A percentile compares a stretch with the other conserved stretches of the same genome.
phyloP scores from a whole-genome alignment of 2,888 invertebrate species.

The Torymus auratus region DNA sequence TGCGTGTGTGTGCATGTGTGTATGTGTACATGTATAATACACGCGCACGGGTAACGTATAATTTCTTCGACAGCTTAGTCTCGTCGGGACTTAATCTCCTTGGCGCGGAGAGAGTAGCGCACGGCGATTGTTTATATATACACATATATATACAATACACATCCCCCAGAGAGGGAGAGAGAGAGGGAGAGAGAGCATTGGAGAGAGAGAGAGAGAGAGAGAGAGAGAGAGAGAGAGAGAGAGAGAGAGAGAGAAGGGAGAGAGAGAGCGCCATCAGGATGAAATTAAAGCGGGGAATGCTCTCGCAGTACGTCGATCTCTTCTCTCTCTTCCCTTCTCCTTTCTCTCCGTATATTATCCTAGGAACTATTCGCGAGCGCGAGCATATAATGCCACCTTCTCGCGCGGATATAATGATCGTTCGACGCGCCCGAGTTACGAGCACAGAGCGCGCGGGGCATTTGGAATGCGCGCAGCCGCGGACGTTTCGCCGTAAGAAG shows the following conservation, averaged over 20 bases:
- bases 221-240: slow-evolving; percentile 13
- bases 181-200: slow-evolving; percentile 44
- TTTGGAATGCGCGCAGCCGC: slow-evolving; percentile 38
- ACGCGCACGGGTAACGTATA: slow-evolving; percentile 27
- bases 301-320: slow-evolving; percentile 28
- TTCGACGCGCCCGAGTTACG: slow-evolving; percentile 56
- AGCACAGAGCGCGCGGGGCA: slow-evolving; percentile 24
- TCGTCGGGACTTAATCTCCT: slow-evolving; percentile 12
- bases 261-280: slow-evolving; percentile 57
- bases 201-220: slow-evolving; percentile 11
- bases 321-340: slow-evolving; percentile 12
- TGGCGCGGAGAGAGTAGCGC: too few species aligned
- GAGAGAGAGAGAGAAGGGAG: slow-evolving; percentile 42
- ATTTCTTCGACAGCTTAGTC: slow-evolving; percentile 51
- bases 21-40: too few species aligned
- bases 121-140: slow-evolving; percentile 12
- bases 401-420: slow-evolving; percentile 58
- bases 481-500: slow-evolving; percentile 21
- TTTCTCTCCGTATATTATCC: slow-evolving; percentile 47
- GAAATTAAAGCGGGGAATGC: slow-evolving; percentile 59
- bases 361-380: slow-evolving; percentile 58
- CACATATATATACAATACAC: not conserved
- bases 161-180: slow-evolving; percentile 29
- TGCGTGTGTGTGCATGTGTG: too few species aligned
- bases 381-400: slow-evolving; percentile 47